Evolutionary conservation across 2,888 invertebrate species (phyloP).

Genomic region (Capitulum mitella): DNA sequence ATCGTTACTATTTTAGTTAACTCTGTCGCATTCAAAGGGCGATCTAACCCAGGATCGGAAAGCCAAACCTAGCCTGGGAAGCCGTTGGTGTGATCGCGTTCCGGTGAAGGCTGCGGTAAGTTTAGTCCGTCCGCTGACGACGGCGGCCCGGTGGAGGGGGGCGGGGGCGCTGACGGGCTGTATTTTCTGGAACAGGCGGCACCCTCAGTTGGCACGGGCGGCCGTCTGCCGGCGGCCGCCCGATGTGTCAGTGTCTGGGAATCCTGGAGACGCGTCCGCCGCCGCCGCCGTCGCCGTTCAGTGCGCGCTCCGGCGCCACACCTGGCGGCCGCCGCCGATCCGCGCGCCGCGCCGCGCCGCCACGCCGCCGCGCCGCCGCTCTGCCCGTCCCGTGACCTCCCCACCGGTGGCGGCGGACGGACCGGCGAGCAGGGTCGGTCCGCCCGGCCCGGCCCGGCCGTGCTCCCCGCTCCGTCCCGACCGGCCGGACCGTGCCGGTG

Average conservation of each 20-base stretch:
- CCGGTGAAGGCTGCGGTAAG: no score
- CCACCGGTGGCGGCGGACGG: no score
- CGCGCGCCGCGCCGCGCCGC: not conserved
- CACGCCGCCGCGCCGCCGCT: not conserved
- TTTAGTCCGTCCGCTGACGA: no score
- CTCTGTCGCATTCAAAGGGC: no score
- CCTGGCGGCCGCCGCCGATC: not conserved
- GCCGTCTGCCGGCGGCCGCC: not conserved
- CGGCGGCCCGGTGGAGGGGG: no score
- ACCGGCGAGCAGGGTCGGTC: no score
- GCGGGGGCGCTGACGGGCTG: not conserved
- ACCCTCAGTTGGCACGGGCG: not conserved
- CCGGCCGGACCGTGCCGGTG: not conserved
- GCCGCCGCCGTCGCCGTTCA: not conserved
- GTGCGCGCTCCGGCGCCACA: not conserved
- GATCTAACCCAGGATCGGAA: no score
- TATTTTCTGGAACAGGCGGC: not conserved
- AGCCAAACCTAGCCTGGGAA: no score
- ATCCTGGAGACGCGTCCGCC: not conserved
- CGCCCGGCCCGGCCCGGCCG: no score
- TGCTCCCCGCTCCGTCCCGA: no score
- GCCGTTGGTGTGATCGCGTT: no score
- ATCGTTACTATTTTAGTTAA: no score
- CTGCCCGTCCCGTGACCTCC: not conserved
- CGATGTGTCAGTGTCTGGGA: not conserved